A percentile compares a stretch with the other conserved stretches of the same genome.
phyloP scores from a whole-genome alignment of 2,113 vertebrate genomes.

The Tamias sibiricus region DNA sequence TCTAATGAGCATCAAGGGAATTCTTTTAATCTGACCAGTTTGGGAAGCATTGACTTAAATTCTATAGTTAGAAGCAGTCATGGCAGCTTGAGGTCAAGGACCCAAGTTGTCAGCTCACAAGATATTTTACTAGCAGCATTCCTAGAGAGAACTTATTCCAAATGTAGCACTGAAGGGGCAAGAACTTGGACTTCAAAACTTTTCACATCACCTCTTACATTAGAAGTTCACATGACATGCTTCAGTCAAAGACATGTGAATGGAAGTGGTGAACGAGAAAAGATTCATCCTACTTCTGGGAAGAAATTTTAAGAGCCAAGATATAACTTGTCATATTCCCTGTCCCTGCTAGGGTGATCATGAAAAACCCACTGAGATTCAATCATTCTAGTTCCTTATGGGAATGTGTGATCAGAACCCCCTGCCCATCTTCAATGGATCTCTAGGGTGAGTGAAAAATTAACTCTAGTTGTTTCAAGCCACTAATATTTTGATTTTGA shows the following conservation, averaged over 20 bases:
- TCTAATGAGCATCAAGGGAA: not conserved
- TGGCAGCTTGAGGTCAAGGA: not conserved
- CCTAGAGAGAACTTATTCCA: not conserved
- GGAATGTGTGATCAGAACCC: not conserved
- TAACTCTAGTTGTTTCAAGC: not conserved
- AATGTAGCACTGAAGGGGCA: not conserved
- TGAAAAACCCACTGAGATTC: not conserved
- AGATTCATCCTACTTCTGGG: not conserved
- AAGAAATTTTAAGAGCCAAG: not conserved
- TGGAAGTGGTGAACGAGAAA: not conserved
- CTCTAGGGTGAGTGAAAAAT: not conserved
- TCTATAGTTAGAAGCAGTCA: not conserved
- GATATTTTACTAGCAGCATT: not conserved
- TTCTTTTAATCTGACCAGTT: not conserved
- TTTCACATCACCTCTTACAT: not conserved
- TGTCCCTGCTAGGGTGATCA: not conserved
- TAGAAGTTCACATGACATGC: not conserved
- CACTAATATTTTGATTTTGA: not conserved
- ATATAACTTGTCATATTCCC: not conserved
- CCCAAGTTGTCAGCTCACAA: not conserved
- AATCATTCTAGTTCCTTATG: not conserved
- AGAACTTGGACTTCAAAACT: not conserved
- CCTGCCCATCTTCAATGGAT: not conserved
- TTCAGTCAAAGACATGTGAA: not conserved
- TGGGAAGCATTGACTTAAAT: not conserved